Evolutionary conservation across 2,797 vertebrate species (phyloP).

Genomic region (Emys orbicularis): DNA sequence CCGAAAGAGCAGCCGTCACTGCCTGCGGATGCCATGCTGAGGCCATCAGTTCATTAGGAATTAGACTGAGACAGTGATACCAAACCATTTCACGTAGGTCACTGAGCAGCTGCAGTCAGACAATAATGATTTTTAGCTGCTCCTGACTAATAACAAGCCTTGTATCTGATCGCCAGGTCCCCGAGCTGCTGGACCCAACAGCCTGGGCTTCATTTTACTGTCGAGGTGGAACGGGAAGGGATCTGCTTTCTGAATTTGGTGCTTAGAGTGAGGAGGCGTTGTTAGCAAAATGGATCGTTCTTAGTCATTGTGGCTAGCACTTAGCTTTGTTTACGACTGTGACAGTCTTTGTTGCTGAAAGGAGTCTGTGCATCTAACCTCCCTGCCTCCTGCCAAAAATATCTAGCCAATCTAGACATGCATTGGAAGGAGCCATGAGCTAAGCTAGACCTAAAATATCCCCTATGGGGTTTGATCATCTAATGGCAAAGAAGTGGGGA

Average conservation of each 20-base stretch:
- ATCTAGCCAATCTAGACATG: not conserved
- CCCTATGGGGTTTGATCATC: not conserved
- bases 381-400: not conserved
- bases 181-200: not conserved
- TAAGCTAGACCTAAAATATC: not conserved
- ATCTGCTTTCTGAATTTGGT: not conserved
- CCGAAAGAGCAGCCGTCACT: too few relatives aligned
- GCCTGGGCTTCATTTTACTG: not conserved
- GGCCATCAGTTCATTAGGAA: too few relatives aligned
- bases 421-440: not conserved
- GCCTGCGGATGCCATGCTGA: too few relatives aligned
- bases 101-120: not conserved
- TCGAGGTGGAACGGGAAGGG: not conserved
- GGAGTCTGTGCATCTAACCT: not conserved
- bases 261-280: not conserved
- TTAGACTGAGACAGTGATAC: not conserved
- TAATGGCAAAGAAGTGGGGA: not conserved
- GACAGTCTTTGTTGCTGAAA: not conserved
- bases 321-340: not conserved
- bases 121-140: not conserved
- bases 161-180: not conserved
- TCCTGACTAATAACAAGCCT: not conserved
- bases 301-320: not conserved
- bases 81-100: not conserved
- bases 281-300: not conserved